phyloP scores from a whole-genome alignment of 2,888 invertebrate genomes.

The Lumbricus terrestris region DNA sequence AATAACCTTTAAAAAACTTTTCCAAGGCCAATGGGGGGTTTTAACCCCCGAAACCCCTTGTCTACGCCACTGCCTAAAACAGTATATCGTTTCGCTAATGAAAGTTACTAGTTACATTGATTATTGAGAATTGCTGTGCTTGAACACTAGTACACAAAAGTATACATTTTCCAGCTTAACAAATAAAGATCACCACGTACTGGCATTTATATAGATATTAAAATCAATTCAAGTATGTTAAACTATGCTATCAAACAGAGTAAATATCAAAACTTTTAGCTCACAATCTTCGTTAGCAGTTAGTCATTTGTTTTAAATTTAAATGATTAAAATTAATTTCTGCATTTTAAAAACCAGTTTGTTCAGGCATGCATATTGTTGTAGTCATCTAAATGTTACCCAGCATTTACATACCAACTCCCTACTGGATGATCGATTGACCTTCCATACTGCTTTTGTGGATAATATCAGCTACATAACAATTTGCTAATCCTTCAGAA shows the following conservation, averaged over 20 bases:
- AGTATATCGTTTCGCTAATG: too few species aligned
- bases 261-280: not conserved
- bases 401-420: not conserved
- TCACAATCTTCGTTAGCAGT: not conserved
- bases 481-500: not conserved
- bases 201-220: too few species aligned
- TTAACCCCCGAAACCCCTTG: too few species aligned
- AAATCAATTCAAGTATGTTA: not conserved
- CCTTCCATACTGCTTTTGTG: not conserved
- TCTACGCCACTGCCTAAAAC: too few species aligned
- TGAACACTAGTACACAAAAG: not conserved
- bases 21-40: too few species aligned
- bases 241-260: not conserved
- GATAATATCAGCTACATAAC: not conserved
- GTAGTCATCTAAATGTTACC: not conserved
- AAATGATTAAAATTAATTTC: not conserved
- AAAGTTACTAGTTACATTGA: not conserved
- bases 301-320: not conserved
- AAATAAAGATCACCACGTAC: not conserved
- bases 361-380: not conserved
- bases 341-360: not conserved
- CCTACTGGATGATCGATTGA: not conserved
- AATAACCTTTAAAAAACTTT: too few species aligned
- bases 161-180: not conserved
- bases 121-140: not conserved